Base-by-base conservation (phyloP, 2,113 vertebrate species). In the Speoplatyrhinus poulsoni region DNA sequence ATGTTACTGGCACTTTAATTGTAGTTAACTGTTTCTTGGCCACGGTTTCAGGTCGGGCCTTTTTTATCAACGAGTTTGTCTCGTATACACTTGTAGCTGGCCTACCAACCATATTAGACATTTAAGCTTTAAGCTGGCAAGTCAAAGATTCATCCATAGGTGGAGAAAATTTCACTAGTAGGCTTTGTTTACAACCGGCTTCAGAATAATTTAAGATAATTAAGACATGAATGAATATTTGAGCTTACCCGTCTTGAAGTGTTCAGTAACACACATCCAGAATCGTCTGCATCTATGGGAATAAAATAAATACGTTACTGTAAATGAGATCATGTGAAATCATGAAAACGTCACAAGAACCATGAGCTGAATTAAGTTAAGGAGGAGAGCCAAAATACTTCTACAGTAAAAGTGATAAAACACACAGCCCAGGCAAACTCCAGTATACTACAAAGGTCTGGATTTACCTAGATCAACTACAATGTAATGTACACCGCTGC, bases 241-340 rank as follows among this genome's bases (percentile, higher is more conserved):
- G 50, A 7, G 65, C 95, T 93, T 83, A 98, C 98, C 94, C 93
- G 96, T 77, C 96, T 92, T 32, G 98, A 99, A n/a, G 96, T 99
- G 87, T 98, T 96, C 26, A 99, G 94, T 69, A 98, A 92, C 71
- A 97, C 96, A 17, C 94, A 98, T 65, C 96, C 96, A 12, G 94
- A 88, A 16, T 89, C 91, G 48, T 96, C 95, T 5, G 82, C 84
- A 72, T 97, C 96, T 91, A 86, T 85, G 87, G 65, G 60, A 72
- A 67, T 46, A 77, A 33, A 67, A 50, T 12, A 13, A 46, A 12
- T 53, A 26, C 52, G 1, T 12, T 6, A 9, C 9, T 53, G 52
- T 3, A 53, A 12, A 53, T 56, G 53, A 8, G 53, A 55, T 55
- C 15, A 55, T 55, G 15, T 16, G 36, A 41, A 41, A 41, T 41